Base-by-base conservation (phyloP, 2,888 invertebrate species). In the Caenorhabditis sp. region DNA sequence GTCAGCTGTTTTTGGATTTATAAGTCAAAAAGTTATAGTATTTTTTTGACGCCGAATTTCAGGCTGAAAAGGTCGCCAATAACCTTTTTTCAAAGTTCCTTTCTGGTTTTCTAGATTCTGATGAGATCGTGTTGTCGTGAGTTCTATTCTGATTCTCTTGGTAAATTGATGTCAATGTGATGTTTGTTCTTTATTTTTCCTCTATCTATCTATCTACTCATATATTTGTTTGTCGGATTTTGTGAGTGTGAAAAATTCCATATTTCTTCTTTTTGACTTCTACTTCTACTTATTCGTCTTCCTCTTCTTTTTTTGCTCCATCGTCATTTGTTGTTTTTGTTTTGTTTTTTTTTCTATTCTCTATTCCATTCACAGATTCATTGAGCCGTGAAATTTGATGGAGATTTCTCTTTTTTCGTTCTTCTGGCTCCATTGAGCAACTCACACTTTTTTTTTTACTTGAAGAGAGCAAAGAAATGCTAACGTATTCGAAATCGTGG, bases 401-500 rank as follows among this genome's bases (percentile, higher is more conserved):
- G 31, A 31, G 31, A 43, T 14, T 17, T 17, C 17, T 43, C 43
- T 27, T 20, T 52, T 17, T 61, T 14, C 50, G 25, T 31, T 36
- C 5, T 59, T 25, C 43, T 36, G 31, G 31, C 10, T 31, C 31
- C 31, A 20, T 52, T 53, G 14, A 59, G 58, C 25, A 5, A 17
- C 4, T 43, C 43, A 43, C 43, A 17, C 43, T 3, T 43, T 17
- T 43, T 43, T 12, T 36, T 54, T 5, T 54, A 54, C 4, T 54
- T 52, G 58, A 31, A 31, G 10, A 31, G 5, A 31, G 31, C 31
- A 31, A 31, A 57, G 57, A 27, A 70, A 80, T 80, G 80, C 67
- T 80, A 56, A 77, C 76, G 4, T 78, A 80, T 67, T 80, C 80
- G 10, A 80, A 80, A 50, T 80, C 80, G 20, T 80, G 77, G 77